Evolutionary conservation across 2,888 invertebrate genomes (phyloP), one percentile per base, ranked within the genome.

Genomic region (Oscheius sp.): DNA sequence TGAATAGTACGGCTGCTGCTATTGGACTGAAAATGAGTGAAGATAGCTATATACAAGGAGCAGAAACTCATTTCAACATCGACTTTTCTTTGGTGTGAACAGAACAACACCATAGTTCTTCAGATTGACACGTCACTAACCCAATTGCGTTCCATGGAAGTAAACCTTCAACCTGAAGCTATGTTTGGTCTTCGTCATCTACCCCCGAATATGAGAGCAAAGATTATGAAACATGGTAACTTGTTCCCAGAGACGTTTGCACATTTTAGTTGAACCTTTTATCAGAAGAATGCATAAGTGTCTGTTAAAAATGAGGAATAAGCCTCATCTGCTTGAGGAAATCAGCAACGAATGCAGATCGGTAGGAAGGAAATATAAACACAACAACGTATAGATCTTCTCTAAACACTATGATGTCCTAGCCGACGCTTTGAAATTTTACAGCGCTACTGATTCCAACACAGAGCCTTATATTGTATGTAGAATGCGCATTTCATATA

Each of bases 341-440:
- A 54, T 54, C 20, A 36, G 54, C 32, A 22, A 6, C 8, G 54
- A 54, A 33, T 54, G 54, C 20, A 32, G 54, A 33, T 30, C 33
- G 20, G 50, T 50, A 50, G 30, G 50, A 22, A 50, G 28, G n/a
- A n/a, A n/a, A n/a, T n/a, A n/a, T n/a, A n/a, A n/a, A n/a, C n/a
- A n/a, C n/a, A n/a, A n/a, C n/a, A n/a, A 63, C 28, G 5, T 70
- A 51, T 61, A 79, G 78, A 68, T 75, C 9, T 77, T 80, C 61
- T 70, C 75, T 38, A 59, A 66, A 9, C 68, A 70, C 12, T 79
- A 80, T 44, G 47, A 45, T 4, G 72, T 72, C 12, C 64, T 80
- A 9, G 30, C 69, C 9, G 75, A 80, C 28, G 77, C 80, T 3
- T 38, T 49, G 54, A 74, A 51, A 14, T 68, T 74, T 17, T 72